These are phyloP conservation scores for Dolichopus griseipennis DNA, from an alignment of 2,888 invertebrate species.

Conservation along the genomic window DNA sequence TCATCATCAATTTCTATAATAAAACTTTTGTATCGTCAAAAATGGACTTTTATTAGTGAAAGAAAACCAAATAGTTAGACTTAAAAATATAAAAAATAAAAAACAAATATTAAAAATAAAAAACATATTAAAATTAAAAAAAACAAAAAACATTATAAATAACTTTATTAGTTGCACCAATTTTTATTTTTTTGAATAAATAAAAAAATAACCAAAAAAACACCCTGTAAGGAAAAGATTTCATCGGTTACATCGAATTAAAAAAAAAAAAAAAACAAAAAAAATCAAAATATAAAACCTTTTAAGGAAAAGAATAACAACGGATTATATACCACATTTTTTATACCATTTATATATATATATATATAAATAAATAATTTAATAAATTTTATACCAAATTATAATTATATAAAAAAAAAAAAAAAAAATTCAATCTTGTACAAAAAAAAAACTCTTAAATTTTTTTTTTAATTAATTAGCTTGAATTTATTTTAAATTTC, in stretches of 20 bases:
- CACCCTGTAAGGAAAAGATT: neutral
- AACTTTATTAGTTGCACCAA: no score
- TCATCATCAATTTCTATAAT: neutral
- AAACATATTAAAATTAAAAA: neutral
- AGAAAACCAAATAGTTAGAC: slow-evolving; percentile 3
- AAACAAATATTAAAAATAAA: neutral
- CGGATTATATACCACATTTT: neutral
- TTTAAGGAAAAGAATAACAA: neutral
- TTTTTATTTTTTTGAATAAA: no score
- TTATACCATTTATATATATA: neutral
- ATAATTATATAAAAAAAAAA: neutral
- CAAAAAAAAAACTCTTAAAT: neutral
- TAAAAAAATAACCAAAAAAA: no score
- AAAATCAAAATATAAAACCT: no score
- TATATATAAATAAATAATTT: neutral
- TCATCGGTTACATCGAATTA: neutral
- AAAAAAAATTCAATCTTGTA: neutral
- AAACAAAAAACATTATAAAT: neutral
- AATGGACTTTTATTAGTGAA: neutral
- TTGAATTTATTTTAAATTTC: neutral
- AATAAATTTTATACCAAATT: neutral
- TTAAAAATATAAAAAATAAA: neutral
- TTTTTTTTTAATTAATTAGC: neutral
- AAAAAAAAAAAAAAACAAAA: neutral
- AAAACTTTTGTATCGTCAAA: neutral